Evolutionary conservation across 1,140 invertebrate genomes (phyloP), one percentile per base, ranked within the genome.

Genomic region (Vollenhovia emeryi): DNA sequence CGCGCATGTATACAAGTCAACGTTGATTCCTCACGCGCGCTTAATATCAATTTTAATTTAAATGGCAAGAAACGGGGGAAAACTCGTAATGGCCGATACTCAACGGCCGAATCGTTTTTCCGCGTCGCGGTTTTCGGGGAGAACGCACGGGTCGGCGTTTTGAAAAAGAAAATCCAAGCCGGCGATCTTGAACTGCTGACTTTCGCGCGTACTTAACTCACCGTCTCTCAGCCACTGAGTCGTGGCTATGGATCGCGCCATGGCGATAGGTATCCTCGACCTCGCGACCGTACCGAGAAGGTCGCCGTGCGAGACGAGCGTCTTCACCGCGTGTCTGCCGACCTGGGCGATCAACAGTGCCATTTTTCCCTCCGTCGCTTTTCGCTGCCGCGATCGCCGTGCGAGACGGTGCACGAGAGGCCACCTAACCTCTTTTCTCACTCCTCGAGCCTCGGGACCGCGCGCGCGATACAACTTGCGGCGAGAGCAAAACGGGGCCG

Each of bases 321-420:
- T 86, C 60, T 75, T 88, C 0, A 62, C 3, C 0, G 86, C 82
- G 24, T 68, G 87, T 43, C 74, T 91, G 11, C 74, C 48, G 0
- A 92, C 59, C 59, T 89, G 88, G 36, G 64, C 76, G 7, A 93
- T 73, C 15, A 93, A 74, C 75, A 88, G 88, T 60, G 93, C 91
- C 93, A 94, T 94, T 78, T 62, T 2, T 21, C 21, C 21, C n/a
- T n/a, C n/a, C n/a, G n/a, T n/a, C n/a, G n/a, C n/a, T n/a, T n/a
- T 21, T 0, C n/a, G 27, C 66, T 55, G 8, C 4, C 74, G 6
- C n/a, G 59, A 66, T 36, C 30, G 33, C 52, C 33, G 36, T 57
- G 74, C 13, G 11, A 21, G 21, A 66, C 4, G 6, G 15, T 5
- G 11, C n/a, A 36, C 9, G 45, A 66, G 30, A 36, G 30, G 9